These are phyloP conservation scores for Tethea ocularis DNA, from an alignment of 2,888 invertebrate genomes.

Conservation along the genomic window DNA sequence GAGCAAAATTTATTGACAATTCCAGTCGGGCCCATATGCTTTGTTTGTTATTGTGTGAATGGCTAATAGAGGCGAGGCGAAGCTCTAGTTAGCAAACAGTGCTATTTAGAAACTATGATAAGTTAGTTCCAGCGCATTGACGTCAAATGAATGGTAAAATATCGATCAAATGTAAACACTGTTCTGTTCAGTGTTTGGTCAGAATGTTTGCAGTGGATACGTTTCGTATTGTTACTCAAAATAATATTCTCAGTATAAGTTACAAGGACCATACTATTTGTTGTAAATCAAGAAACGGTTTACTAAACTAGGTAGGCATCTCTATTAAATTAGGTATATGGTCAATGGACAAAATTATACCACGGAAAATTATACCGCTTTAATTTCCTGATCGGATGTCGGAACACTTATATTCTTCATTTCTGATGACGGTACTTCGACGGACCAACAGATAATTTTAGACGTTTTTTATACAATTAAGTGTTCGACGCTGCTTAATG, in stretches of 20 bases:
- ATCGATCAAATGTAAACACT: conserved; percentile 24
- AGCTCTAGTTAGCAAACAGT: conserved; percentile 21
- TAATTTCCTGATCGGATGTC: neutral
- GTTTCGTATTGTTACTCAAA: neutral
- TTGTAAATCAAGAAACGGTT: neutral
- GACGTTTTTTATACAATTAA: too few relatives aligned
- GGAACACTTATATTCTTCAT: too few relatives aligned
- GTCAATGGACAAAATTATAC: too few relatives aligned
- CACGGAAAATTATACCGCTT: neutral
- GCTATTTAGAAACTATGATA: conserved; percentile 24
- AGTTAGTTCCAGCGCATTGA: conserved; percentile 18
- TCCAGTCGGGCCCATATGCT: conserved; percentile 26
- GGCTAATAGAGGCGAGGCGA: conserved; percentile 39
- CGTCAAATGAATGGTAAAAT: conserved; percentile 6
- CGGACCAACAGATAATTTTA: too few relatives aligned
- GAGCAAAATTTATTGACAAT: conserved; percentile 38
- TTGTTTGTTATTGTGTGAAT: conserved; percentile 30
- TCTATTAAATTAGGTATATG: too few relatives aligned
- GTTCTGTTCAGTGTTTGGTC: conserved; percentile 13
- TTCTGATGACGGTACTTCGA: too few relatives aligned
- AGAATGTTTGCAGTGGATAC: conserved; percentile 11
- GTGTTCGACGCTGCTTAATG: too few relatives aligned
- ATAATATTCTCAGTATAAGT: neutral
- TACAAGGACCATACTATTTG: neutral
- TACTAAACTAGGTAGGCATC: neutral